Evolutionary conservation across 53 echinoderm and acorn worm species (phyloP).

Genomic region (Temnopleurus reevesii): DNA sequence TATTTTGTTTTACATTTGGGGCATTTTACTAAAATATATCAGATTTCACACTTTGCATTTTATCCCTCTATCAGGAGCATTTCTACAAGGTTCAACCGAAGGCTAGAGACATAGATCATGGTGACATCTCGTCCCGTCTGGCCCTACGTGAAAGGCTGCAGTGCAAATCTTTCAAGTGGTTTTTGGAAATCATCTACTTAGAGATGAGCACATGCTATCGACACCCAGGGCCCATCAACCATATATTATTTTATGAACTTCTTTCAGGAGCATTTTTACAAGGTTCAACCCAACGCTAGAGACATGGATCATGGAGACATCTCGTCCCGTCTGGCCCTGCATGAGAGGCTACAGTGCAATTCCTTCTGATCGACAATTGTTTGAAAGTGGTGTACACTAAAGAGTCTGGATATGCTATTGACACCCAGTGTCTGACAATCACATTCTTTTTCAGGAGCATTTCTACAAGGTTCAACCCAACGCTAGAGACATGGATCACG

Average conservation of each 20-base stretch:
- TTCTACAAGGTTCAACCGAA: constrained; percentile 44
- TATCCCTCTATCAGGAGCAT: constrained; percentile 27
- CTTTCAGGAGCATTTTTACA: constrained; percentile 56
- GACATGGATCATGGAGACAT: constrained; percentile 76
- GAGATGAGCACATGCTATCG: constrained; percentile 62
- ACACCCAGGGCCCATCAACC: too few species aligned
- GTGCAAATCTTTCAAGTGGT: constrained; percentile 82
- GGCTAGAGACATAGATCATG: constrained; percentile 48
- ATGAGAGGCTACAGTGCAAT: constrained; percentile 76
- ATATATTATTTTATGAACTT: too few species aligned
- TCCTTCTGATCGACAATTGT: too few species aligned
- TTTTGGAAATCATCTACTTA: constrained; percentile 79
- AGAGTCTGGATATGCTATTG: too few species aligned
- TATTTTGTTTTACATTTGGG: too few species aligned
- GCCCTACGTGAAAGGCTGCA: constrained; percentile 72
- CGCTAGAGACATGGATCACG: constrained; percentile 59
- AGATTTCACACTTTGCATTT: not conserved
- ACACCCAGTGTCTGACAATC: too few species aligned
- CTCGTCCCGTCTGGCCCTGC: constrained; percentile 69
- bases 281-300: constrained; percentile 57
- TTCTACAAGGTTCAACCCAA: constrained; percentile 57
- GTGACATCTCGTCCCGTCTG: constrained; percentile 75
- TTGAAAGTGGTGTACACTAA: too few species aligned
- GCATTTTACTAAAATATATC: too few species aligned
- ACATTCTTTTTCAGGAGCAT: constrained; percentile 49